phyloP scores from a whole-genome alignment of 2,888 invertebrate species.

The Drosophila paracracens region DNA sequence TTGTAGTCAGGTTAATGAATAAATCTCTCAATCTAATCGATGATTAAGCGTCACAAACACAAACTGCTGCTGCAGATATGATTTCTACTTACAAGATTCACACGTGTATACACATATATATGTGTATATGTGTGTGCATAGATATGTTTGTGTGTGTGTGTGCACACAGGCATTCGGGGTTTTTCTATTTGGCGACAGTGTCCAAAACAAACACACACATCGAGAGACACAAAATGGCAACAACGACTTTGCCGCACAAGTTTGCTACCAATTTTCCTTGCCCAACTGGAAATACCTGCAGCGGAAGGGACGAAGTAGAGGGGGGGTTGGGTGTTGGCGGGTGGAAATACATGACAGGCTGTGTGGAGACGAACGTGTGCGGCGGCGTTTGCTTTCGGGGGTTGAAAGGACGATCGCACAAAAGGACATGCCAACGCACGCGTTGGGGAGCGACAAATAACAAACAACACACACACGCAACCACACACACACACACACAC shows the following conservation, averaged over 20 bases:
- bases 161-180: slow-evolving; percentile 27
- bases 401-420: slow-evolving; percentile 56
- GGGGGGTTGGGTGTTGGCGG: neutral
- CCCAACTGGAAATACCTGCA: slow-evolving; percentile 55
- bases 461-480: slow-evolving; percentile 57
- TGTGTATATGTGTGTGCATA: slow-evolving; percentile 11
- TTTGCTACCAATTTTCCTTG: slow-evolving; percentile 40
- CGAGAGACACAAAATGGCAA: slow-evolving; percentile 51
- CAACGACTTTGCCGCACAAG: slow-evolving; percentile 44
- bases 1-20: slow-evolving; percentile 49
- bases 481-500: slow-evolving; percentile 28
- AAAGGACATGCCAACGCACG: slow-evolving; percentile 39
- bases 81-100: slow-evolving; percentile 16
- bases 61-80: slow-evolving; percentile 18
- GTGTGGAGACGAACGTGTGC: slow-evolving; percentile 62
- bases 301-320: neutral
- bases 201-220: slow-evolving; percentile 59
- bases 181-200: slow-evolving; percentile 74
- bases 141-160: slow-evolving; percentile 9
- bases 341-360: slow-evolving; percentile 49
- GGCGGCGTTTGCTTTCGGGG: slow-evolving; percentile 44
- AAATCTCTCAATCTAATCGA: slow-evolving; percentile 48
- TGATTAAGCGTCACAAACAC: slow-evolving; percentile 43
- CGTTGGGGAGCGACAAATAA: slow-evolving; percentile 66
- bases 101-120: slow-evolving; percentile 10